Conservation (phyloP, 2,888 invertebrate genomes). For the Torymus tubicola region DNA sequence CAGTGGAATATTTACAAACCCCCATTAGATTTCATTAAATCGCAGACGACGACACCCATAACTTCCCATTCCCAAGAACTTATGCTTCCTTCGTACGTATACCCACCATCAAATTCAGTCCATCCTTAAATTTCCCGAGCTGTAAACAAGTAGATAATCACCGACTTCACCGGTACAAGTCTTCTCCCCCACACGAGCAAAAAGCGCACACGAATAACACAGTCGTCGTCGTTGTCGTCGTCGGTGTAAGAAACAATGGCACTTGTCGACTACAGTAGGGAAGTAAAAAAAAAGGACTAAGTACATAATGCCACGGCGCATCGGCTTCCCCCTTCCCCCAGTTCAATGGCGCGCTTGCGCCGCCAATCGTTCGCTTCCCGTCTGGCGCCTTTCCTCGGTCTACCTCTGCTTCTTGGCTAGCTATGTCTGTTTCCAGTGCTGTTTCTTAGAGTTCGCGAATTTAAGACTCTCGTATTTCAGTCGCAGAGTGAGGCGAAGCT, state of each 20-base stretch:
- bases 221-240: conserved; percentile 22
- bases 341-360: conserved; percentile 37
- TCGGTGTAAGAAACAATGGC: conserved; percentile 52
- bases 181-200: neutral
- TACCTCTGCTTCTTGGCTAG: neutral
- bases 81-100: too few relatives aligned
- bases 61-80: too few relatives aligned
- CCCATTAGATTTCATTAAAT: too few relatives aligned
- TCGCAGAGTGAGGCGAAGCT: neutral
- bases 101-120: too few relatives aligned
- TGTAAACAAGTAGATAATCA: conserved; percentile 40
- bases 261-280: conserved; percentile 38
- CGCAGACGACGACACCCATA: too few relatives aligned
- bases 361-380: conserved; percentile 53
- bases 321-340: neutral
- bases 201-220: conserved; percentile 18
- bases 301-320: conserved; percentile 46
- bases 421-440: neutral
- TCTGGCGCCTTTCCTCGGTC: conserved; percentile 44
- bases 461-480: conserved; percentile 29
- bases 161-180: neutral
- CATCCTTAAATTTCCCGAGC: conserved; percentile 23
- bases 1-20: too few relatives aligned
- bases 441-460: conserved; percentile 3
- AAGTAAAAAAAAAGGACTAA: conserved; percentile 32